These are phyloP conservation scores for Cosmopolites sordidus DNA, from an alignment of 2,888 invertebrate genomes.

Conservation along the genomic window DNA sequence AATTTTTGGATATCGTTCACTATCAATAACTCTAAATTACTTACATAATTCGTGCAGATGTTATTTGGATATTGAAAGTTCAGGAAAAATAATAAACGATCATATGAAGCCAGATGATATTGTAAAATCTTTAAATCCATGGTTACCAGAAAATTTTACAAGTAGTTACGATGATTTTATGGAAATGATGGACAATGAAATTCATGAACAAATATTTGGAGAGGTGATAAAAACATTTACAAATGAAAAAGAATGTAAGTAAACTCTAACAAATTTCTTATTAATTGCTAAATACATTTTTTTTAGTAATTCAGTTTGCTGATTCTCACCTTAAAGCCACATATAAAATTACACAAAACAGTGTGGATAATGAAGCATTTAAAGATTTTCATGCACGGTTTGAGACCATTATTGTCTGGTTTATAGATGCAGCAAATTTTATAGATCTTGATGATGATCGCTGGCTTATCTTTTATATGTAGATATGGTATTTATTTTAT, in stretches of 20 bases:
- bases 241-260: slow-evolving; percentile 24
- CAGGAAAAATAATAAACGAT: slow-evolving; percentile 15
- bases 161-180: slow-evolving; percentile 34
- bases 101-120: slow-evolving; percentile 22
- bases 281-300: not conserved
- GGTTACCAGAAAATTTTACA: slow-evolving; percentile 40
- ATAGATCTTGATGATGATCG: slow-evolving; percentile 89
- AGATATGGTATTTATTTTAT: slow-evolving; percentile 21
- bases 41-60: slow-evolving; percentile 49
- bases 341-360: slow-evolving; percentile 80
- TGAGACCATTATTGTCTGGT: slow-evolving; percentile 91
- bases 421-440: slow-evolving; percentile 92
- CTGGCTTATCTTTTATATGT: slow-evolving; percentile 86
- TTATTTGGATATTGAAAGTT: slow-evolving; percentile 57
- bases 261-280: not conserved
- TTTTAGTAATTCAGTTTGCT: slow-evolving; percentile 21
- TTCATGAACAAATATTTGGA: slow-evolving; percentile 39
- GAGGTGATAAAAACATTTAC: slow-evolving; percentile 33
- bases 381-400: slow-evolving; percentile 74
- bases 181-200: slow-evolving; percentile 33
- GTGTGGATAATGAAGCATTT: slow-evolving; percentile 69
- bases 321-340: slow-evolving; percentile 34
- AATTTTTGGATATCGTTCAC: slow-evolving; percentile 89
- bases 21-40: slow-evolving; percentile 51
- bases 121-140: slow-evolving; percentile 25